Evolutionary conservation across 2,888 invertebrate genomes (phyloP), one percentile per base, ranked within the genome.

Genomic region (Thalpophila matura): DNA sequence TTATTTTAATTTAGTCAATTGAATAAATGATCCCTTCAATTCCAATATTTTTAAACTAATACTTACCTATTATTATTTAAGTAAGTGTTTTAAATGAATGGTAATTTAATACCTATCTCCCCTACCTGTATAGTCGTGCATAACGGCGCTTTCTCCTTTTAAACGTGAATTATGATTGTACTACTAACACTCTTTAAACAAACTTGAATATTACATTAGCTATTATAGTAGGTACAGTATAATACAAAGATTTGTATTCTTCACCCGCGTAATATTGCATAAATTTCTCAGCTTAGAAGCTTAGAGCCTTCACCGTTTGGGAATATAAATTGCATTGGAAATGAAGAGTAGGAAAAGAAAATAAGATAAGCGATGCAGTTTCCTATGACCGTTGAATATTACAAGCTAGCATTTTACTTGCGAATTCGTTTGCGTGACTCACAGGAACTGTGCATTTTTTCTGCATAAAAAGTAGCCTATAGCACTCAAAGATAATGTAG

Each of bases 121-220:
- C 26, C n/a, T 22, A 33, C 10, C 16, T 12, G 4, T 31, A 45
- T n/a, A 20, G 9, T 22, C 9, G 31, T 31, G 26, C 24, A 16
- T 14, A 57, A 33, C 1, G 4, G 14, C 3, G 22, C 46, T 69
- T 66, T 69, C 51, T 27, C 33, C 18, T 24, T 38, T 22, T 26
- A 47, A 35, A 60, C 26, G 43, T 53, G 27, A 60, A 38, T 50
- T 68, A 50, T 33, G 31, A 33, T 45, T 12, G 43, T 33, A 31
- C 12, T 0, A 58, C 26, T 27, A 65, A 22, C 31, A 45, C 12
- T 38, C 12, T 33, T 27, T 16, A 27, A 45, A 68, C 10, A 26
- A 49, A 68, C 35, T 43, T 59, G 20, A 24, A 38, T 68, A 50
- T 45, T 67, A 22, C 46, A 46, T 33, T 63, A 67, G 18, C 33